phyloP scores from a whole-genome alignment of 2,113 vertebrate genomes.

The Pelmatolapia mariae region DNA sequence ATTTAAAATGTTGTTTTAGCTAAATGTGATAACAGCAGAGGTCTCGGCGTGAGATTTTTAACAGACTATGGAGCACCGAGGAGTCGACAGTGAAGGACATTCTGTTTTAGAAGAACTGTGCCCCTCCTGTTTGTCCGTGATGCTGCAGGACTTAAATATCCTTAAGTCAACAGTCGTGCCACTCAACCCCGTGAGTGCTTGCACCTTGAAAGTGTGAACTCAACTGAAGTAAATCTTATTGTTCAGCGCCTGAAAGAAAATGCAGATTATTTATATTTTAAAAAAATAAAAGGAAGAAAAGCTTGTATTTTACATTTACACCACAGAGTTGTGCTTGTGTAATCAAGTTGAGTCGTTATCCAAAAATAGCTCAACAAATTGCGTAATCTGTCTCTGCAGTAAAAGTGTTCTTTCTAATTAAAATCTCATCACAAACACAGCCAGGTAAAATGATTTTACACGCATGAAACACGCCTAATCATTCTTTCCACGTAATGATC shows the following conservation, averaged over 20 bases:
- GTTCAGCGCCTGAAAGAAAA: neutral
- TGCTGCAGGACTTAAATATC: neutral
- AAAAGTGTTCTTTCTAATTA: neutral
- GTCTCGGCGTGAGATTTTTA: neutral
- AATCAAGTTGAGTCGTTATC: neutral
- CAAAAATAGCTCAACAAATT: neutral
- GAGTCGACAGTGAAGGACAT: neutral
- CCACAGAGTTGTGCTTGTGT: neutral
- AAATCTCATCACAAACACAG: neutral
- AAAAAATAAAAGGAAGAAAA: neutral
- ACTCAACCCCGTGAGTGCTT: neutral
- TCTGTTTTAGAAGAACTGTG: neutral
- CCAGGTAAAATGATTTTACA: neutral
- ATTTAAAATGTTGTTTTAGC: neutral
- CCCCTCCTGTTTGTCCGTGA: neutral
- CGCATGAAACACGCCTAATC: neutral
- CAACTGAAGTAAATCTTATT: neutral
- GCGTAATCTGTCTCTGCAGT: neutral
- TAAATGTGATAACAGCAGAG: neutral
- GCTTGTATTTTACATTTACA: neutral
- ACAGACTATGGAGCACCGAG: neutral
- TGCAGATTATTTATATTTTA: neutral
- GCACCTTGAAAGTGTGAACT: neutral
- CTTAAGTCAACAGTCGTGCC: slow-evolving; percentile 3
- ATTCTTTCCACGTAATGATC: slow-evolving; percentile 16